Evolutionary conservation across 2,888 invertebrate species (phyloP), one percentile per base, ranked within the genome.

Genomic region (Eupsilia transversa): DNA sequence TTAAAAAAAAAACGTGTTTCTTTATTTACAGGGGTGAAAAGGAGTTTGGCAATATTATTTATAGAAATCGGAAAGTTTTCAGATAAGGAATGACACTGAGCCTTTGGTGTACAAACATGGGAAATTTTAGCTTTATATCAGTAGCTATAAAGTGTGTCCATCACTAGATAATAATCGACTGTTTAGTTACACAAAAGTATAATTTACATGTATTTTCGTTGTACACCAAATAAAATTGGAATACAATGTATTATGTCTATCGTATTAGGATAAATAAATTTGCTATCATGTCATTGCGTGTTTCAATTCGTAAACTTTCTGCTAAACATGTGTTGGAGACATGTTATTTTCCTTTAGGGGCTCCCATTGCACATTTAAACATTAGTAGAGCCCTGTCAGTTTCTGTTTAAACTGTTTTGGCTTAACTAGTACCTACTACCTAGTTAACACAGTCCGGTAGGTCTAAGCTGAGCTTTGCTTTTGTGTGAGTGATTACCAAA

Each of bases 221-320:
- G 86, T 88, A 93, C 90, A 91, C 89, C 86, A 88, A 87, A 88
- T 90, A 82, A 87, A 89, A 89, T 91, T 91, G 89, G 90, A 87
- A 90, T 91, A 92, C 90, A 88, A 89, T 93, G 91, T 93, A 93
- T 92, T 93, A 92, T 92, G 92, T 94, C 90, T 91, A 92, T 93
- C 93, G 91, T 94, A 93, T 92, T 95, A 95, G 92, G 93, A 90
- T 94, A 93, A 94, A 94, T 94, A 95, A 94, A 95, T 95, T 95
- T 95, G 95, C 94, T 95, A 95, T 95, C 93, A 94, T 93, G 93
- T 94, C 92, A 88, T 72, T 88, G 84, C 77, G 80, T 69, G 86
- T 90, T 88, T 93, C 88, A 91, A 70, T 83, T 78, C 3, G 17
- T 46, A 0, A 49, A 23, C 38, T n/a, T 35, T 17, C 33, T 60